A percentile compares a stretch with the other conserved stretches of the same genome.
phyloP scores from a whole-genome alignment of 2,888 invertebrate genomes.

The Ecliptopera silaceata region DNA sequence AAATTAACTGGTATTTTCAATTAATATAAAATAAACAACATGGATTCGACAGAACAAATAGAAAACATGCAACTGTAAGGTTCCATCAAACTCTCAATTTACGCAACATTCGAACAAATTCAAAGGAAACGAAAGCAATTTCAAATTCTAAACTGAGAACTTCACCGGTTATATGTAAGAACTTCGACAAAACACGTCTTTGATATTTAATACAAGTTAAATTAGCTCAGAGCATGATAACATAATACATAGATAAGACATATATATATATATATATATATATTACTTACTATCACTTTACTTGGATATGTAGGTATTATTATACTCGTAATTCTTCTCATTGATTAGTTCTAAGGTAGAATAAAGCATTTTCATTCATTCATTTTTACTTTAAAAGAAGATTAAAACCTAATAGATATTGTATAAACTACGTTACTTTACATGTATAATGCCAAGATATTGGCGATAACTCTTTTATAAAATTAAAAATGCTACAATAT shows the following conservation, averaged over 20 bases:
- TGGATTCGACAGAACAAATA: conserved; percentile 26
- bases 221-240: conserved; percentile 38
- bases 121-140: conserved; percentile 63
- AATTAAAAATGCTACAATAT: no score
- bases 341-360: no score
- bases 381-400: no score
- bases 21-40: conserved; percentile 20
- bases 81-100: conserved; percentile 41
- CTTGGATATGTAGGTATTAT: no score
- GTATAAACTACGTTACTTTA: no score
- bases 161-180: conserved; percentile 53
- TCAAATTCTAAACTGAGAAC: conserved; percentile 65
- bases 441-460: no score
- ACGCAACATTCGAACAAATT: conserved; percentile 51
- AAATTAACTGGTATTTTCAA: not conserved
- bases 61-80: conserved; percentile 25
- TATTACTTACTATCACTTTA: no score
- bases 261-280: no score
- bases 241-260: not conserved
- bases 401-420: no score
- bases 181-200: conserved; percentile 70
- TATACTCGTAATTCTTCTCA: no score
- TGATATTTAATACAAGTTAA: conserved; percentile 77
- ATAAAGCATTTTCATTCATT: no score
- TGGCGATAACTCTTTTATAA: no score